A percentile compares a stretch with the other conserved stretches of the same genome.
These are phyloP conservation scores for Zeuzera pyrina DNA, from an alignment of 2,888 invertebrate genomes.

Conservation along the genomic window DNA sequence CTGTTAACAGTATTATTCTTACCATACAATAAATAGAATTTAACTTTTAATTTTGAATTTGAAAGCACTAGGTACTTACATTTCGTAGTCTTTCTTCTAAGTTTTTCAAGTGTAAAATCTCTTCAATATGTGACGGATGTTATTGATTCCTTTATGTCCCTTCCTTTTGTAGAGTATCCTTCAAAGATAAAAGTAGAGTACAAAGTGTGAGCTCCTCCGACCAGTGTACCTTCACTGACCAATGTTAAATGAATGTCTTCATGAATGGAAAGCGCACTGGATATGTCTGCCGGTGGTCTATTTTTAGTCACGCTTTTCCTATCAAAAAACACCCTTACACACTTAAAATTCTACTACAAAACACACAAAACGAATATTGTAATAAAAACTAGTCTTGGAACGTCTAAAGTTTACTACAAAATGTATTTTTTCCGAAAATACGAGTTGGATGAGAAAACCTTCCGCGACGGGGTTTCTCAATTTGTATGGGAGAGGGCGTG, in stretches of 20 bases:
- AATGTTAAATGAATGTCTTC: constrained; percentile 54
- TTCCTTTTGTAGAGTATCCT: constrained; percentile 1
- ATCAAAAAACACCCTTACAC: constrained; percentile 14
- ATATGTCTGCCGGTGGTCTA: constrained; percentile 40
- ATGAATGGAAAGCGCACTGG: constrained; percentile 57
- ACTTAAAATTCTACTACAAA: constrained; percentile 20
- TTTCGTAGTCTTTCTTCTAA: constrained; percentile 3
- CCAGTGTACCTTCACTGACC: constrained; percentile 34
- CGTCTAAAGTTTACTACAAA: constrained; percentile 31
- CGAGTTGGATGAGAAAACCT: constrained; percentile 52
- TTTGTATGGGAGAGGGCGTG: constrained; percentile 69
- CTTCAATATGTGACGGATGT: constrained; percentile 5
- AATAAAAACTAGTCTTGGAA: constrained; percentile 19
- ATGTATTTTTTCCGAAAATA: constrained; percentile 50
- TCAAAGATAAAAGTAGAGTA: constrained; percentile 3
- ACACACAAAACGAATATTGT: constrained; percentile 26
- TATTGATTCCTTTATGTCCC: constrained; percentile 7
- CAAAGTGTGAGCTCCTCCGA: constrained; percentile 1
- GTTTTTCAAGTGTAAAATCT: constrained; percentile 4
- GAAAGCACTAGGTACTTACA: no score
- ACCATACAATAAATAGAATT: no score
- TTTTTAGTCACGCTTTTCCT: constrained; percentile 40
- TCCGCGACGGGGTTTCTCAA: constrained; percentile 54
- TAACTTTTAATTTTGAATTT: no score
- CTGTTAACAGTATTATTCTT: no score